Conservation (phyloP, 2,888 invertebrate species). For the Masnerella sp. region DNA sequence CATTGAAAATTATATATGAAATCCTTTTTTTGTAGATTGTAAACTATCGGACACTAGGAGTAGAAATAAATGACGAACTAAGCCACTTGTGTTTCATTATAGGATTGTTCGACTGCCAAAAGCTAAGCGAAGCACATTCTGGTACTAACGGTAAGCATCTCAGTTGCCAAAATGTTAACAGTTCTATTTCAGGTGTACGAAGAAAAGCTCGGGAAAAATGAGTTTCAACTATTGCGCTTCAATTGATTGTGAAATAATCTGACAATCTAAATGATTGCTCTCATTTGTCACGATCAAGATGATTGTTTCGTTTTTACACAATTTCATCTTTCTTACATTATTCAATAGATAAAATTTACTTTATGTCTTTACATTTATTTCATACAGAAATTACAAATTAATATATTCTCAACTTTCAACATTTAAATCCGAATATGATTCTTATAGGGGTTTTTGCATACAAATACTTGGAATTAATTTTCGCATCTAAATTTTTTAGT, state of each 20-base stretch:
- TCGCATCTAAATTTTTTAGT: too few species aligned
- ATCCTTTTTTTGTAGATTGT: too few species aligned
- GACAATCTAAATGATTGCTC: constrained; percentile 16
- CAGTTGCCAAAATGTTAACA: constrained; percentile 54
- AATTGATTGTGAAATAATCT: constrained; percentile 43
- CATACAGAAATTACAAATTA: background rate
- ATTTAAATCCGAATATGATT: too few species aligned
- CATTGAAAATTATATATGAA: too few species aligned
- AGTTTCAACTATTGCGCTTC: constrained; percentile 32
- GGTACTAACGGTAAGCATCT: constrained; percentile 50
- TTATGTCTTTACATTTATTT: too few species aligned
- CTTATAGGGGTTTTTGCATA: too few species aligned
- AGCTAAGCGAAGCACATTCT: constrained; percentile 59
- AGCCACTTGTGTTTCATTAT: constrained; percentile 55
- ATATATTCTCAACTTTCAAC: too few species aligned
- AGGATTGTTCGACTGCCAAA: constrained; percentile 55
- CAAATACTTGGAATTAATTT: too few species aligned
- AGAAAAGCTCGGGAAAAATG: constrained; percentile 34
- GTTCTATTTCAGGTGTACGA: constrained; percentile 38
- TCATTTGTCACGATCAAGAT: constrained; percentile 11
- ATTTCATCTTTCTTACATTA: too few species aligned
- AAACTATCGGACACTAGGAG: too few species aligned
- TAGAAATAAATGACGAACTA: constrained; percentile 55
- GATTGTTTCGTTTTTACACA: constrained; percentile 5
- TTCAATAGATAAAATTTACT: background rate